phyloP scores from a whole-genome alignment of 2,888 invertebrate species.

The Phengaris alcon region DNA sequence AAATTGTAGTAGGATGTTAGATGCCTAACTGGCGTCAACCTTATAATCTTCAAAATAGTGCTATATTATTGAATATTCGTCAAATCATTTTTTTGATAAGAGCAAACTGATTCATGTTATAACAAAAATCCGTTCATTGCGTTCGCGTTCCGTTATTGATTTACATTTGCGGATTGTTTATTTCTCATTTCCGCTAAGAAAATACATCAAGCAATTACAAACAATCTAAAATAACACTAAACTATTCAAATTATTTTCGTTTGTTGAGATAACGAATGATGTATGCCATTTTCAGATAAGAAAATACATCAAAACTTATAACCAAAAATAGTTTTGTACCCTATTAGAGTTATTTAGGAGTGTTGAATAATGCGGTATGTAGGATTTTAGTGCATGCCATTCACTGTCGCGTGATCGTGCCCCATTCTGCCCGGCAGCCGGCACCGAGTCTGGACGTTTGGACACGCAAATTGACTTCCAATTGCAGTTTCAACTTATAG shows the following conservation, averaged over 20 bases:
- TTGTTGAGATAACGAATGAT: no score
- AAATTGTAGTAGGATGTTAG: no score
- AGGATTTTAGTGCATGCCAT: background rate
- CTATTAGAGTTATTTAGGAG: background rate
- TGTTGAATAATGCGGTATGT: background rate
- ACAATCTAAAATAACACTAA: background rate
- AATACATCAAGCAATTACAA: background rate
- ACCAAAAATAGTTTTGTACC: background rate
- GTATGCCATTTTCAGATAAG: no score
- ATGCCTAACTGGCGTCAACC: no score
- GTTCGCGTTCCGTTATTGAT: background rate
- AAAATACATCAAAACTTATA: no score
- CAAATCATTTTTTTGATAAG: background rate
- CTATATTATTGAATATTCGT: background rate
- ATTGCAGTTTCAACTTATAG: constrained; percentile 21
- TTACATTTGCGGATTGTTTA: constrained; percentile 10
- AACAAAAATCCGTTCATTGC: background rate
- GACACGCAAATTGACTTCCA: constrained; percentile 27
- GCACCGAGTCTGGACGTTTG: constrained; percentile 19
- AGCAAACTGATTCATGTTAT: background rate
- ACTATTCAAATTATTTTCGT: background rate
- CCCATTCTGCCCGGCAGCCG: background rate
- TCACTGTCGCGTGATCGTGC: background rate
- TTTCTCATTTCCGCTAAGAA: constrained; percentile 9
- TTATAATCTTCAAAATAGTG: background rate